Evolutionary conservation across 2,888 invertebrate genomes (phyloP).

Genomic region (Nemotelus pantherinus): DNA sequence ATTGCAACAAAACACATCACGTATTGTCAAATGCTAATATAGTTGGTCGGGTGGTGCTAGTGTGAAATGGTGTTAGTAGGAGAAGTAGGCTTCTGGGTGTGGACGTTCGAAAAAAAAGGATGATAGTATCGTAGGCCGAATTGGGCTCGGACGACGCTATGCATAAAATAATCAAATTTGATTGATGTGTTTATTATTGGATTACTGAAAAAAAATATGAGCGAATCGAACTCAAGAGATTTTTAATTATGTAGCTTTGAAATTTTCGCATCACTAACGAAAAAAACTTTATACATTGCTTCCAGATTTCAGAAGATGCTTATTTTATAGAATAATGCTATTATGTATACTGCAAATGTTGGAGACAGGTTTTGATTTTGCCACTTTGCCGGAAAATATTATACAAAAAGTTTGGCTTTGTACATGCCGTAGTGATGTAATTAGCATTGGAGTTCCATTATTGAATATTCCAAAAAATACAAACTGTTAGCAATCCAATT

Average conservation of each 20-base stretch:
- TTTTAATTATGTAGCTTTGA: slow-evolving; percentile 38
- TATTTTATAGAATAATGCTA: no score
- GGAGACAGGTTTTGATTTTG: no score
- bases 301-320: no score
- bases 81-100: background rate
- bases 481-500: no score
- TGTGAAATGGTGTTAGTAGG: background rate
- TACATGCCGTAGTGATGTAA: no score
- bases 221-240: slow-evolving; percentile 38
- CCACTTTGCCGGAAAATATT: no score
- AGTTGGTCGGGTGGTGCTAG: background rate
- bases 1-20: slow-evolving; percentile 46
- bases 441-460: no score
- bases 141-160: slow-evolving; percentile 40
- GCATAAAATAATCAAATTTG: slow-evolving; percentile 50
- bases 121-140: slow-evolving; percentile 18
- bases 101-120: background rate
- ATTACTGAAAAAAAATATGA: slow-evolving; percentile 39
- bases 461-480: no score
- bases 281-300: background rate
- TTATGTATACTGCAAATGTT: no score
- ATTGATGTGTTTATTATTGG: slow-evolving; percentile 49
- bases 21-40: slow-evolving; percentile 48
- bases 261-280: background rate
- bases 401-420: no score